Percentiles rank a stretch among this genome's conserved stretches.
These are phyloP conservation scores for Larimichthys crocea DNA, from an alignment of 2,113 vertebrate genomes.

Conservation along the genomic window DNA sequence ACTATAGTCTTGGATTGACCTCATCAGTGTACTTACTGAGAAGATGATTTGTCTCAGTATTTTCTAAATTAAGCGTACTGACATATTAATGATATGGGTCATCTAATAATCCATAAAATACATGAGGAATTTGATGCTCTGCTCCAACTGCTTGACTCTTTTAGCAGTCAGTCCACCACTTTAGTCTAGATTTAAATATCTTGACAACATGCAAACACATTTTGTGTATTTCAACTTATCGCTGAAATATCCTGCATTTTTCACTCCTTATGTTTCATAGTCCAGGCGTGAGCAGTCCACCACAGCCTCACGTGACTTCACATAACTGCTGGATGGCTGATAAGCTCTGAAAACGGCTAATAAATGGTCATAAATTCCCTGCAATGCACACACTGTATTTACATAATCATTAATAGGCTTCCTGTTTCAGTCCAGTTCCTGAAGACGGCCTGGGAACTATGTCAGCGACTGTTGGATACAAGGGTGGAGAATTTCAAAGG, in stretches of 20 bases:
- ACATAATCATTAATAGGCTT: conserved; percentile 28
- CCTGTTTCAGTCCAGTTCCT: background rate
- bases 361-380: conserved; percentile 25
- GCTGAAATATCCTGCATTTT: no score
- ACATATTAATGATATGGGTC: background rate
- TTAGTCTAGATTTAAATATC: no score
- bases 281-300: no score
- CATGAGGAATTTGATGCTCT: background rate
- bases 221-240: no score
- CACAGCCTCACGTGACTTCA: background rate
- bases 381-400: conserved; percentile 10
- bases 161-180: background rate
- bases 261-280: no score
- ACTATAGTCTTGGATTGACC: background rate
- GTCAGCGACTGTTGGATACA: background rate
- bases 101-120: background rate
- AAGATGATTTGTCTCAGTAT: background rate
- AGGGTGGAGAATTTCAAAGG: background rate
- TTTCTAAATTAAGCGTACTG: background rate
- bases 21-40: background rate
- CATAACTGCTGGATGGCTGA: background rate
- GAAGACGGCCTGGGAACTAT: background rate
- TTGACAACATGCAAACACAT: no score
- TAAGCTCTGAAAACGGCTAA: background rate
- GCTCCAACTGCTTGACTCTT: background rate